phyloP scores from a whole-genome alignment of 2,113 vertebrate species.

The Phalacrocorax aristotelis region DNA sequence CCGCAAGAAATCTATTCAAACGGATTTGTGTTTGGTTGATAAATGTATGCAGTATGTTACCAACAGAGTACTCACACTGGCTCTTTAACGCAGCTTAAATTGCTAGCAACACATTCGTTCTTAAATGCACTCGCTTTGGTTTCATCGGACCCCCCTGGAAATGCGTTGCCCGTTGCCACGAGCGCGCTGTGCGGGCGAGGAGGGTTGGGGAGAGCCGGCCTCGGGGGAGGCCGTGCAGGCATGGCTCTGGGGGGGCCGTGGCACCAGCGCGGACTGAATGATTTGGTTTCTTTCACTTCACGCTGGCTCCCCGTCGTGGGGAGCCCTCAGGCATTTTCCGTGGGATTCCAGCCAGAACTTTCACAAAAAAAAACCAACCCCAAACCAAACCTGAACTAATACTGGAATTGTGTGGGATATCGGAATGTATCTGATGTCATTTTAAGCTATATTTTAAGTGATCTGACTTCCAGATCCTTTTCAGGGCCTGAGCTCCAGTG shows the following conservation, averaged over 20 bases:
- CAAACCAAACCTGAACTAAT: not conserved
- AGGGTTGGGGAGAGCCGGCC: not conserved
- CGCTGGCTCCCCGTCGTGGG: fast-evolving
- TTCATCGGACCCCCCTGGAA: not conserved
- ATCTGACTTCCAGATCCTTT: not conserved
- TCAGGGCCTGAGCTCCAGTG: not conserved
- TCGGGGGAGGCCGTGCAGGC: not conserved
- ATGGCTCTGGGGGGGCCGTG: not conserved
- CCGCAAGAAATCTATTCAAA: not conserved
- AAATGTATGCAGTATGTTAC: not conserved
- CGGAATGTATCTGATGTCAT: not conserved
- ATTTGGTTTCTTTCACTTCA: not conserved
- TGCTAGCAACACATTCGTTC: not conserved
- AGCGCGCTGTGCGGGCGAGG: not conserved
- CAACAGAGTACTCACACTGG: not conserved
- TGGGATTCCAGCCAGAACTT: not conserved
- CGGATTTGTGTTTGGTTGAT: not conserved
- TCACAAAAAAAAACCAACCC: not conserved
- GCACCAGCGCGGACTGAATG: not conserved
- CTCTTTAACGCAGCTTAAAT: not conserved
- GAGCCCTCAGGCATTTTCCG: not conserved
- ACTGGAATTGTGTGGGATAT: not conserved
- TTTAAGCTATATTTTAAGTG: not conserved
- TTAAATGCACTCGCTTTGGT: not conserved
- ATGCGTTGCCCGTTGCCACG: fast-evolving